Conservation (phyloP, 2,797 vertebrate genomes). For the Manis pentadactyla region DNA sequence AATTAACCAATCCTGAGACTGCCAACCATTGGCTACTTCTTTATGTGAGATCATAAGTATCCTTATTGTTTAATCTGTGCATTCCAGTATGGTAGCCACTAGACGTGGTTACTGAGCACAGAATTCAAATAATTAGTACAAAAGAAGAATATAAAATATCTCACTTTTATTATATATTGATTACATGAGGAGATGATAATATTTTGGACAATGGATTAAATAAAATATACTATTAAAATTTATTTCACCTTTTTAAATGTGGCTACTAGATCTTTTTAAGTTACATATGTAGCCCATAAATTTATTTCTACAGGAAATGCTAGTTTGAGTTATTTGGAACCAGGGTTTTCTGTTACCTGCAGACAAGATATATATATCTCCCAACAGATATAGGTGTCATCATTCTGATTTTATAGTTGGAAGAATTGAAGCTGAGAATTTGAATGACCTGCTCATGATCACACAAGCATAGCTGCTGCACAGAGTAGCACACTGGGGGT, state of each 20-base stretch:
- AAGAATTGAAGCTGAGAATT: neutral
- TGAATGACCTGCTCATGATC: neutral
- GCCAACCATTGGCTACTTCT: neutral
- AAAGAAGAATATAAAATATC: neutral
- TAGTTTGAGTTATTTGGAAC: neutral
- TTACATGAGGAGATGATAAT: neutral
- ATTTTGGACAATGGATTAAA: slow-evolving; percentile 17
- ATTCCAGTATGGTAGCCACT: neutral
- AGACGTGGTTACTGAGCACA: neutral
- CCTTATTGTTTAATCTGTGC: neutral
- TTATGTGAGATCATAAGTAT: neutral
- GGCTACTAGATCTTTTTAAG: neutral
- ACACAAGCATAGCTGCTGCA: neutral
- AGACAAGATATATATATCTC: neutral
- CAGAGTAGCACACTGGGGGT: neutral
- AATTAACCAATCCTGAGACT: neutral
- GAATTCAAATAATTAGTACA: neutral
- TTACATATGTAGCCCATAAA: neutral
- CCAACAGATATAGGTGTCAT: neutral
- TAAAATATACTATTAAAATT: slow-evolving; percentile 23
- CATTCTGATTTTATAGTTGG: neutral
- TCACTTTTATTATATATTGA: neutral
- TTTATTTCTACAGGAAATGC: neutral
- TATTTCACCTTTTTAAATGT: neutral
- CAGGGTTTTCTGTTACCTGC: neutral